These are phyloP conservation scores for Drosophila ustulata DNA, from an alignment of 2,888 invertebrate genomes.

Conservation along the genomic window DNA sequence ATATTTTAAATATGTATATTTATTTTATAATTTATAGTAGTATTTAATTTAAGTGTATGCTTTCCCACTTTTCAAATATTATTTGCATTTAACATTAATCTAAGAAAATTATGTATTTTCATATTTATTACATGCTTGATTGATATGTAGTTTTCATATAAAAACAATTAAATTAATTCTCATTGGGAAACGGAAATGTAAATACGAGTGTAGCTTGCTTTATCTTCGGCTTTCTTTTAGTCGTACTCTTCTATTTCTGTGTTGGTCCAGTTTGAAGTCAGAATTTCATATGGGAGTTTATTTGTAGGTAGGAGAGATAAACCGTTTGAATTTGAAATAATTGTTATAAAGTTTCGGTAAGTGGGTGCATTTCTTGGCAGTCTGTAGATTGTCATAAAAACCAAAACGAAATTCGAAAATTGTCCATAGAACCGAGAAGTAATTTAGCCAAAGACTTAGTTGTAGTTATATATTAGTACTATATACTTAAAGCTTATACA, in stretches of 20 bases:
- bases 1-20: conserved; percentile 22
- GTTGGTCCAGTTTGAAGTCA: conserved; percentile 70
- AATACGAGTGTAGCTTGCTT: background rate
- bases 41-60: conserved; percentile 71
- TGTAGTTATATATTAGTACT: conserved; percentile 17
- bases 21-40: conserved; percentile 18
- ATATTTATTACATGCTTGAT: conserved; percentile 59
- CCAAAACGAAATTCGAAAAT: conserved; percentile 42
- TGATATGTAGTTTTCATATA: conserved; percentile 70
- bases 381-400: conserved; percentile 74
- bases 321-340: conserved; percentile 23
- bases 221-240: background rate
- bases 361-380: conserved; percentile 59
- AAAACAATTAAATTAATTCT: conserved; percentile 45
- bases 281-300: conserved; percentile 29
- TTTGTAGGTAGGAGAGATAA: conserved; percentile 35
- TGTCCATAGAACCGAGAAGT: conserved; percentile 22
- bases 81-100: conserved; percentile 56
- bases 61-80: conserved; percentile 68
- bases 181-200: conserved; percentile 15
- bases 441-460: conserved; percentile 38
- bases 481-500: conserved; percentile 67
- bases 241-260: conserved; percentile 29
- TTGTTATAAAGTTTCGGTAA: conserved; percentile 1
- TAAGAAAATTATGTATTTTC: conserved; percentile 51